A percentile compares a stretch with the other conserved stretches of the same genome.
Conservation (phyloP, 2,888 invertebrate genomes). For the Spisula subtruncata region DNA sequence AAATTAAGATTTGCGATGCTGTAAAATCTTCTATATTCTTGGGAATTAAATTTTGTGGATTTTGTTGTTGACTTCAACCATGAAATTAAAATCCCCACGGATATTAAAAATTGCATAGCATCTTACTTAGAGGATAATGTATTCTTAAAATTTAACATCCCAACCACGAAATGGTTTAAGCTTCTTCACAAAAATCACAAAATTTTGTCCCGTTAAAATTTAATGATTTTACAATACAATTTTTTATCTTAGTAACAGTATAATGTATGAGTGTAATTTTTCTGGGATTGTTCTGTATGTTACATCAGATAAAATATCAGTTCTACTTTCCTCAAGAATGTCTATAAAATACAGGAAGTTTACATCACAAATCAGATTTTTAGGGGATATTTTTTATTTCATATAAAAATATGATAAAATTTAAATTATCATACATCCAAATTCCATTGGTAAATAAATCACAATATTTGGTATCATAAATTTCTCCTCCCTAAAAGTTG, state of each 20-base stretch:
- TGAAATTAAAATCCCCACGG: too few relatives aligned
- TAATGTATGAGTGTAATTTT: background rate
- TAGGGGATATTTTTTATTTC: background rate
- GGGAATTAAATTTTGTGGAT: too few relatives aligned
- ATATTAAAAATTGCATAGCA: too few relatives aligned
- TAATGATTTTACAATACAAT: background rate
- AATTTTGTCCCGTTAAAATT: too few relatives aligned
- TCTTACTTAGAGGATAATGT: too few relatives aligned
- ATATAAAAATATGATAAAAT: slow-evolving; percentile 12
- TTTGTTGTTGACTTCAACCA: too few relatives aligned
- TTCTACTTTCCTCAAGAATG: background rate
- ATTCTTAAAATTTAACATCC: too few relatives aligned
- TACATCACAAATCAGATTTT: background rate
- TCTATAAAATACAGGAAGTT: slow-evolving; percentile 6
- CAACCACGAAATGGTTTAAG: too few relatives aligned
- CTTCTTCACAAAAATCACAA: too few relatives aligned
- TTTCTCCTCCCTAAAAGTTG: too few relatives aligned
- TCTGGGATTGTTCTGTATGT: background rate
- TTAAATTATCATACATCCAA: background rate
- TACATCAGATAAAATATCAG: background rate
- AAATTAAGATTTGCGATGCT: too few relatives aligned
- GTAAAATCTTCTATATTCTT: too few relatives aligned
- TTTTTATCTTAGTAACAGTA: background rate
- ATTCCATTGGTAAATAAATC: background rate
- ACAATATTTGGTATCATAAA: background rate